Conservation (phyloP, 2,113 vertebrate species). For the Microtus richardsoni region DNA sequence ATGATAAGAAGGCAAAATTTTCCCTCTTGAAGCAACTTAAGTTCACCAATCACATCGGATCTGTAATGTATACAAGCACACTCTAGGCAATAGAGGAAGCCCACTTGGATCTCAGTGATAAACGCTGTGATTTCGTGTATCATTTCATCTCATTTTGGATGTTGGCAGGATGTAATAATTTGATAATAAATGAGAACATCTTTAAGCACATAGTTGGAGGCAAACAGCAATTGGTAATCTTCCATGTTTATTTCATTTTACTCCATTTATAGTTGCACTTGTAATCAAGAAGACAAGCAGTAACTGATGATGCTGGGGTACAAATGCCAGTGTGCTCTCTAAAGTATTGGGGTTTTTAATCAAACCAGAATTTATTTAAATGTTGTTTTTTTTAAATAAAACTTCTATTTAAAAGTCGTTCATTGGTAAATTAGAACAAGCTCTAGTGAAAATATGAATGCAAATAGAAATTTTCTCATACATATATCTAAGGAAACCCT, state of each 20-base stretch:
- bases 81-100: slow-evolving; percentile 78
- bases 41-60: slow-evolving; percentile 77
- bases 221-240: slow-evolving; percentile 84
- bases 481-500: not conserved
- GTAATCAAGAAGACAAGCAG: slow-evolving; percentile 75
- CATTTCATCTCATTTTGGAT: slow-evolving; percentile 82
- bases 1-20: slow-evolving; percentile 67
- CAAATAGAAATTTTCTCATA: slow-evolving; percentile 17
- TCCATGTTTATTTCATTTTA: slow-evolving; percentile 82
- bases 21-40: slow-evolving; percentile 79
- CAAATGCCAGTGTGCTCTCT: slow-evolving; percentile 61
- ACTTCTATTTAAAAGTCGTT: not conserved
- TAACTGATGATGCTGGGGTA: slow-evolving; percentile 69
- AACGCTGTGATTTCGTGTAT: slow-evolving; percentile 81
- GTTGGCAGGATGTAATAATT: slow-evolving; percentile 81
- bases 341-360: slow-evolving; percentile 72
- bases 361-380: slow-evolving; percentile 39
- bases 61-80: slow-evolving; percentile 69
- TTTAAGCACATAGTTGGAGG: slow-evolving; percentile 77
- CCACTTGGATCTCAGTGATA: slow-evolving; percentile 78
- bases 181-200: slow-evolving; percentile 87
- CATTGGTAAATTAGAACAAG: not conserved
- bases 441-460: not conserved
- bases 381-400: not conserved
- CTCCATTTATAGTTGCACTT: slow-evolving; percentile 79